Conservation (phyloP, 2,797 vertebrate genomes). For the Sebastes reedi region DNA sequence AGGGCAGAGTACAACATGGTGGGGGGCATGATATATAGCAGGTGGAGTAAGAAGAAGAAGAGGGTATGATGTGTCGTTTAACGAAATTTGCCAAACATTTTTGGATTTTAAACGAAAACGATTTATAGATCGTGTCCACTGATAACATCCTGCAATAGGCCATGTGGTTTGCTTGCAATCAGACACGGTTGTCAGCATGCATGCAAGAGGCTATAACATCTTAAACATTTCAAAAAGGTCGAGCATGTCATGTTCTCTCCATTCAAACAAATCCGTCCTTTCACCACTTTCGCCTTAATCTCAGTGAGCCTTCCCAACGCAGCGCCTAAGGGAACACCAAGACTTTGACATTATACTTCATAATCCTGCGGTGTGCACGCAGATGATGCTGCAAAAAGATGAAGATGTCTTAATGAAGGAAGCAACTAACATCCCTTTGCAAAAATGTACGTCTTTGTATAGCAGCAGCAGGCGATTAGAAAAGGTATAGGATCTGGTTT, state of each 20-base stretch:
- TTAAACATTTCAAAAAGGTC: slow-evolving; percentile 54
- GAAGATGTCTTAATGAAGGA: slow-evolving; percentile 46
- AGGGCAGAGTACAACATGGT: not conserved
- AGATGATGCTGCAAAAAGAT: slow-evolving; percentile 22
- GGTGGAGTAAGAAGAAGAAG: slow-evolving; percentile 11
- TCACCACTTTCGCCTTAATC: slow-evolving; percentile 63
- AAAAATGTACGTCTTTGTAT: slow-evolving; percentile 64
- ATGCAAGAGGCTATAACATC: slow-evolving; percentile 6
- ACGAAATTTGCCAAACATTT: not conserved
- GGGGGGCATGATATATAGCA: not conserved
- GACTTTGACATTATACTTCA: slow-evolving; percentile 24
- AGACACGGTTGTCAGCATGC: slow-evolving; percentile 58
- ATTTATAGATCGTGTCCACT: not conserved
- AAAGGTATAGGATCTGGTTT: slow-evolving; percentile 88
- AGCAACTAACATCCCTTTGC: slow-evolving; percentile 51
- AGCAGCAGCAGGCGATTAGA: slow-evolving; percentile 77
- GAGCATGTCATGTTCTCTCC: slow-evolving; percentile 55
- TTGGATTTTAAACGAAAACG: not conserved
- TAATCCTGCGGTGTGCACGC: slow-evolving; percentile 52
- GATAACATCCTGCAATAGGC: not conserved
- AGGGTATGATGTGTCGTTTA: not conserved
- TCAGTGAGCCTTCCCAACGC: slow-evolving; percentile 39
- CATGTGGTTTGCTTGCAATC: slow-evolving; percentile 23
- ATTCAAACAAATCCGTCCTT: slow-evolving; percentile 63
- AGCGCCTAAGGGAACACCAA: slow-evolving; percentile 55